Evolutionary conservation across 2,888 invertebrate species (phyloP).

Genomic region (Blastobasis lacticolella): DNA sequence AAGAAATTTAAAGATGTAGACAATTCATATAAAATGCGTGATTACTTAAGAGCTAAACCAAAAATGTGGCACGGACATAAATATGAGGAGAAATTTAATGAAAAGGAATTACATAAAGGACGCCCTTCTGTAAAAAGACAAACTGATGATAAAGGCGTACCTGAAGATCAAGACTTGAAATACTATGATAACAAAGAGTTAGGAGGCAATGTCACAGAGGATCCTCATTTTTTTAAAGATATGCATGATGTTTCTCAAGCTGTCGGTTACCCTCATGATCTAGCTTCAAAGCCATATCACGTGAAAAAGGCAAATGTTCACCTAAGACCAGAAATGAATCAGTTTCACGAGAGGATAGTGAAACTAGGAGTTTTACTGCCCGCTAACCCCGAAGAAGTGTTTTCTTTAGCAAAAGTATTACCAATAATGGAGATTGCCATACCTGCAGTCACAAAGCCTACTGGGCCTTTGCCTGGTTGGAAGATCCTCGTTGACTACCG

Average conservation of each 20-base stretch:
- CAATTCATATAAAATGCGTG: slow-evolving; percentile 22
- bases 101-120: slow-evolving; percentile 33
- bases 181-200: slow-evolving; percentile 41
- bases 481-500: slow-evolving; percentile 79
- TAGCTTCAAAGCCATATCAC: slow-evolving; percentile 45
- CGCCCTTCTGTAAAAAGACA: slow-evolving; percentile 34
- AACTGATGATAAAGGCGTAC: slow-evolving; percentile 35
- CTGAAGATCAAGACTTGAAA: slow-evolving; percentile 42
- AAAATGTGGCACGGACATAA: slow-evolving; percentile 35
- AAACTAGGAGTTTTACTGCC: slow-evolving; percentile 79
- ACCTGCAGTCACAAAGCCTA: slow-evolving; percentile 71
- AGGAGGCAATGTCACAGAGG: slow-evolving; percentile 33
- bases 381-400: slow-evolving; percentile 74
- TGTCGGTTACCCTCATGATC: slow-evolving; percentile 54
- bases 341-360: slow-evolving; percentile 61
- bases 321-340: slow-evolving; percentile 46
- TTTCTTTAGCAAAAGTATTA: slow-evolving; percentile 77
- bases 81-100: slow-evolving; percentile 28
- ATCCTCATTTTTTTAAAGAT: slow-evolving; percentile 24
- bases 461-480: slow-evolving; percentile 79
- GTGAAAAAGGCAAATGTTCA: slow-evolving; percentile 59
- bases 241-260: slow-evolving; percentile 40
- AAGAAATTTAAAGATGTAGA: slow-evolving; percentile 28
- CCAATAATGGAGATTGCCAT: slow-evolving; percentile 83
- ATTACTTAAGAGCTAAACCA: slow-evolving; percentile 26